Conservation (phyloP, 2,888 invertebrate genomes). For the Pardosa pseudoannulata region DNA sequence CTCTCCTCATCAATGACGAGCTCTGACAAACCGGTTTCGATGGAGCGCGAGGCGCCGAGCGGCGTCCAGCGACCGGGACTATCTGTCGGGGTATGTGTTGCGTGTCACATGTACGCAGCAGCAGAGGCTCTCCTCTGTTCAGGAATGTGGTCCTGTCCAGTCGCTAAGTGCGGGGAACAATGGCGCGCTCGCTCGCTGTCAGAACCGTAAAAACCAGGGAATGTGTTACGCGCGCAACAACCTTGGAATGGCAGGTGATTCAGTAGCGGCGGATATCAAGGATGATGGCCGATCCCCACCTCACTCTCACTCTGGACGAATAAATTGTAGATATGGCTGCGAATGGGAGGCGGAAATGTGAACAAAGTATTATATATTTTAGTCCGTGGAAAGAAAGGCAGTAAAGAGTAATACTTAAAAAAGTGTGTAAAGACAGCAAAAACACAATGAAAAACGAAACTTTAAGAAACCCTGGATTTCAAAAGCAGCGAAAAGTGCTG, state of each 20-base stretch:
- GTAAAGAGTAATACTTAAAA: no score
- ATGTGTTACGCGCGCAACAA: constrained; percentile 21
- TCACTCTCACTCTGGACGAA: no score
- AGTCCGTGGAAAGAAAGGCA: no score
- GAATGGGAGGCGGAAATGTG: no score
- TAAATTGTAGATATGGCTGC: no score
- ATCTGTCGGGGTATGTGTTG: constrained; percentile 51
- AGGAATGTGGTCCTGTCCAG: constrained; percentile 68
- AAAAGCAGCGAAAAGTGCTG: no score
- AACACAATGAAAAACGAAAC: no score
- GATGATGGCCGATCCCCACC: background rate
- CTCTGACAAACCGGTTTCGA: constrained; percentile 1
- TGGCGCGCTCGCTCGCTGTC: constrained; percentile 33
- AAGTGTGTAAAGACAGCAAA: no score
- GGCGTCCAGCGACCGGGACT: constrained; percentile 24
- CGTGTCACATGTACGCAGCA: constrained; percentile 43
- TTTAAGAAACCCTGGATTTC: no score
- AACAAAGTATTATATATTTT: no score
- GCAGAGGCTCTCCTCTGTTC: constrained; percentile 25
- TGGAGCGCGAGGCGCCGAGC: background rate
- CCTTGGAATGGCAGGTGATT: constrained; percentile 29
- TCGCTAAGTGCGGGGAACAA: constrained; percentile 56
- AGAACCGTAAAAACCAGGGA: constrained; percentile 14
- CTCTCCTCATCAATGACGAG: constrained; percentile 1
- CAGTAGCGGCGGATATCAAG: constrained; percentile 2